Evolutionary conservation across 2,888 invertebrate species (phyloP).

Genomic region (Leptopilina syphax): DNA sequence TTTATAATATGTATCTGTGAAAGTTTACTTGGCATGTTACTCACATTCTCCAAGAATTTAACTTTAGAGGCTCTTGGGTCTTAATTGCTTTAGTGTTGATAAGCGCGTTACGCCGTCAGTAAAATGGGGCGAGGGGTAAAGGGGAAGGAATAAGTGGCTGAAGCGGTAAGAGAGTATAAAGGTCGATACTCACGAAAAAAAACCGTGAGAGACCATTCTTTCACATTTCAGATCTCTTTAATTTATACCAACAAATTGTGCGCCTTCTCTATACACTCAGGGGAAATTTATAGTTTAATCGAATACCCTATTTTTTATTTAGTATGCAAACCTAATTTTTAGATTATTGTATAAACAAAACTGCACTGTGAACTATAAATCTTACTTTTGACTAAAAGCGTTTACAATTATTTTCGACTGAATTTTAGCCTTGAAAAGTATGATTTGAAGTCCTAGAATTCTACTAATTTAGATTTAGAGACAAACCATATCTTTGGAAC

Average conservation of each 20-base stretch:
- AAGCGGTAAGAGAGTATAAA: conserved; percentile 38
- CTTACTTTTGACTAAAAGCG: too few species aligned
- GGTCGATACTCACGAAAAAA: conserved; percentile 28
- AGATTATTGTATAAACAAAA: too few species aligned
- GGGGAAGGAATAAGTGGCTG: conserved; percentile 18
- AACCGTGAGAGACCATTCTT: conserved; percentile 36
- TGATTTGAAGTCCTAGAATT: too few species aligned
- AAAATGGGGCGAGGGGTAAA: neutral
- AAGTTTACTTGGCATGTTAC: conserved; percentile 33
- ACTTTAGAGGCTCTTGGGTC: conserved; percentile 31
- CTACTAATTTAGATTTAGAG: too few species aligned
- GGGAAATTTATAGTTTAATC: too few species aligned
- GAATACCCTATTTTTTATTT: too few species aligned
- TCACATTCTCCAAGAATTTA: conserved; percentile 37
- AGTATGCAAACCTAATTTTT: too few species aligned
- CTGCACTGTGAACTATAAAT: too few species aligned
- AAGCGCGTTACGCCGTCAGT: conserved; percentile 38
- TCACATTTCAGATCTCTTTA: conserved; percentile 27
- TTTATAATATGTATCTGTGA: neutral
- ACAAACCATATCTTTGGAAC: too few species aligned
- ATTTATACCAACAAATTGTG: neutral
- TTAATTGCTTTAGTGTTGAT: conserved; percentile 38
- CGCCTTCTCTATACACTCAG: neutral
- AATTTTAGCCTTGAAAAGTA: too few species aligned
- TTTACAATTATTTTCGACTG: too few species aligned